These are phyloP conservation scores for Trinorchestia longiramus DNA, from an alignment of 1,140 invertebrate genomes.

Conservation along the genomic window DNA sequence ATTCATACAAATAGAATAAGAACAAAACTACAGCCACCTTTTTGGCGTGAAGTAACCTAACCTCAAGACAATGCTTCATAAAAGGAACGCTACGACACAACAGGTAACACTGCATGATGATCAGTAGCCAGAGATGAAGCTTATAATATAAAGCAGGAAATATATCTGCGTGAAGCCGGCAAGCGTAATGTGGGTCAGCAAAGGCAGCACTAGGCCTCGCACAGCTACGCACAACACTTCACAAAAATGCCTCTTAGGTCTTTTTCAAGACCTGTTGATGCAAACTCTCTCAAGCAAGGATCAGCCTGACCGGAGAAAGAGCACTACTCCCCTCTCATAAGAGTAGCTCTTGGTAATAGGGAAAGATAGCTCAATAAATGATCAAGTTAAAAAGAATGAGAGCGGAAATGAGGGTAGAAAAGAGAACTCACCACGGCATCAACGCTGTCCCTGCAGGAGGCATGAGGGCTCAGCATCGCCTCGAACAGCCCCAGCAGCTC, in stretches of 20 bases:
- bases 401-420: not conserved
- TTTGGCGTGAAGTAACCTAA: too few relatives aligned
- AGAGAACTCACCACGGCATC: conserved; percentile 77
- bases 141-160: not conserved
- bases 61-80: too few relatives aligned
- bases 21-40: too few relatives aligned
- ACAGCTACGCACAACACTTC: not conserved
- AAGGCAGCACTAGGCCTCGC: not conserved
- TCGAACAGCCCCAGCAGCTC: conserved; percentile 87
- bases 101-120: not conserved
- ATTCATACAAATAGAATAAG: too few relatives aligned
- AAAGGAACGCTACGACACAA: too few relatives aligned
- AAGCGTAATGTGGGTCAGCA: not conserved
- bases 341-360: too few relatives aligned
- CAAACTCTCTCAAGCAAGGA: not conserved
- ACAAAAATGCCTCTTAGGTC: not conserved
- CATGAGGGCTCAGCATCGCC: conserved; percentile 85
- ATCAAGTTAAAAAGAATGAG: too few relatives aligned
- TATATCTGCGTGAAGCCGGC: not conserved
- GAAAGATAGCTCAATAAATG: too few relatives aligned
- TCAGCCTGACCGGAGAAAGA: too few relatives aligned
- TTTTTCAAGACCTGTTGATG: not conserved
- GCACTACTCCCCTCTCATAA: too few relatives aligned
- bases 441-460: conserved; percentile 91
- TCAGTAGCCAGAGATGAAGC: not conserved